These are phyloP conservation scores for Manis pentadactyla DNA, from an alignment of 2,797 vertebrate species.

Conservation along the genomic window DNA sequence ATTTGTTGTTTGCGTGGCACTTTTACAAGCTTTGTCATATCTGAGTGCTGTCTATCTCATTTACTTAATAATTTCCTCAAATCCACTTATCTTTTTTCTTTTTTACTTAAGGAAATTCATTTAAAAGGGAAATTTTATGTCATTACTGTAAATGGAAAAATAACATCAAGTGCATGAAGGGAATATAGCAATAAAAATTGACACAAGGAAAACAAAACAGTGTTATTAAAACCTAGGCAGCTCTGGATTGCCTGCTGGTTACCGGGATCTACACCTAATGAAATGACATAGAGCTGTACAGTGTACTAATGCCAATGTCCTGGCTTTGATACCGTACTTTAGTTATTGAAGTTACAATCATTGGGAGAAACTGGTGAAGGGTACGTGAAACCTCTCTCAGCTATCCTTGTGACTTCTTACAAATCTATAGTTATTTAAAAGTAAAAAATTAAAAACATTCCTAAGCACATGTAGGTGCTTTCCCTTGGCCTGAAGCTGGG, in stretches of 20 bases:
- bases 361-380: not conserved
- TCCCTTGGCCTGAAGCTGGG: not conserved
- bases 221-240: not conserved
- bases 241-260: accelerated
- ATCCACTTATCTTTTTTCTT: not conserved
- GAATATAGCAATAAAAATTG: not conserved
- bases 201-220: not conserved
- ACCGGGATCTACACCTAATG: no score
- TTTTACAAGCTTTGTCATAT: not conserved
- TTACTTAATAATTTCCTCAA: not conserved
- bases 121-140: not conserved
- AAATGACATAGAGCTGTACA: accelerated
- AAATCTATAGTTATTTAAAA: not conserved
- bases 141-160: not conserved
- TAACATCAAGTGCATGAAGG: not conserved
- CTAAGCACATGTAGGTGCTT: not conserved
- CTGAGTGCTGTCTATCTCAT: not conserved
- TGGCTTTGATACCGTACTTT: no score
- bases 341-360: no score
- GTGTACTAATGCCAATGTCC: not conserved
- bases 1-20: not conserved
- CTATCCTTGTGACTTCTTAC: not conserved
- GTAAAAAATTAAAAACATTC: not conserved
- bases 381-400: not conserved
- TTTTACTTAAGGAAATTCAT: not conserved